These are phyloP conservation scores for Dascyllus trimaculatus DNA, from an alignment of 2,113 vertebrate genomes.

Conservation along the genomic window DNA sequence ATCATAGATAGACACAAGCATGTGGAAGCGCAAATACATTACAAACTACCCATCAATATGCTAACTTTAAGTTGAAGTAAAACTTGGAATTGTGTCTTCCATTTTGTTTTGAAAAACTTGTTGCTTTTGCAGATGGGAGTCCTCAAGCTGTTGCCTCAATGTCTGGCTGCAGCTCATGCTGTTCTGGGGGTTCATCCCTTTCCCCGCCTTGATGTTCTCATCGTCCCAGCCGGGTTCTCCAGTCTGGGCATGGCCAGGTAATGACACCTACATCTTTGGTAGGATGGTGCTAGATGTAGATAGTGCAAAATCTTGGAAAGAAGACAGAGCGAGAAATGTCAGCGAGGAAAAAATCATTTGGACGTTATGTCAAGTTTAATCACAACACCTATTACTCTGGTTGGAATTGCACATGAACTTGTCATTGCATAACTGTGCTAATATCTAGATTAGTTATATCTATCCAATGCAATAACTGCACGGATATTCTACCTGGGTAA, in stretches of 20 bases:
- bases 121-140: slow-evolving; percentile 73
- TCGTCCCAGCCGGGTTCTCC: slow-evolving; percentile 94
- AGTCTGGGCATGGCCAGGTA: slow-evolving; percentile 99
- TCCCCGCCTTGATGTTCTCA: slow-evolving; percentile 92
- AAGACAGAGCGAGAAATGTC: background rate
- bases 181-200: slow-evolving; percentile 94
- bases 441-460: no score
- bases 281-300: background rate
- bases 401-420: no score
- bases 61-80: background rate
- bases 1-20: no score
- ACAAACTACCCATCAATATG: background rate
- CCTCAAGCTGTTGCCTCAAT: slow-evolving; percentile 86
- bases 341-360: no score
- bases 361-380: no score
- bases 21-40: background rate
- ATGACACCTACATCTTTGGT: slow-evolving; percentile 21
- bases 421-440: no score
- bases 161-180: slow-evolving; percentile 89
- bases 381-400: no score
- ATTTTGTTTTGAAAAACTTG: slow-evolving; percentile 11
- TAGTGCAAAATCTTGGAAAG: background rate
- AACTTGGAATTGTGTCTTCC: background rate
- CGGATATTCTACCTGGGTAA: no score
- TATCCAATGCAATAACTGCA: no score